These are phyloP conservation scores for Andrena minutula DNA, from an alignment of 2,888 invertebrate genomes.

Conservation along the genomic window DNA sequence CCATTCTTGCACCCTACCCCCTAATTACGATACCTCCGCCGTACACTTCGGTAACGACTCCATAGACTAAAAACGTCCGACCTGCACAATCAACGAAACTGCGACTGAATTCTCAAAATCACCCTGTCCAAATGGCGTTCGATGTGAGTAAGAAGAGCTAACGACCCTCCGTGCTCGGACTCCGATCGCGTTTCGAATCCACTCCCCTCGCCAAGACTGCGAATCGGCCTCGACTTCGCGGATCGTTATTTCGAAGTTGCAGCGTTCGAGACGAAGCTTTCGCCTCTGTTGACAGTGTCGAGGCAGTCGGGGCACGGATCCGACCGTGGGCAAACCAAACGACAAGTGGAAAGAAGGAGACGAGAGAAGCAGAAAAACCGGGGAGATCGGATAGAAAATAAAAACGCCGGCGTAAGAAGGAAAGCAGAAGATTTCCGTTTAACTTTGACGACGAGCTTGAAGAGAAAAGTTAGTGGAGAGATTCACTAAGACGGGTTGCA, in stretches of 20 bases:
- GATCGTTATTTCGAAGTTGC: constrained; percentile 16
- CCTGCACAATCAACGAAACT: too few species aligned
- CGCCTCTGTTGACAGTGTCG: constrained; percentile 40
- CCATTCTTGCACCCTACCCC: too few species aligned
- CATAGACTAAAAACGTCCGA: too few species aligned
- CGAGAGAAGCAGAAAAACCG: background rate
- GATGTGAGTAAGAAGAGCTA: background rate
- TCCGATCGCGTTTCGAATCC: background rate
- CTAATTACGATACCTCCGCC: too few species aligned
- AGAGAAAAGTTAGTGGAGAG: constrained; percentile 51
- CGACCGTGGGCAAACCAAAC: constrained; percentile 29
- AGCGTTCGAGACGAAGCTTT: constrained; percentile 13
- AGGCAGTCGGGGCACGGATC: constrained; percentile 27
- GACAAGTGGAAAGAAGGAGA: constrained; percentile 3
- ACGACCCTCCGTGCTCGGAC: background rate
- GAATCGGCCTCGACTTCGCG: constrained; percentile 24
- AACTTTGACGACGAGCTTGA: constrained; percentile 63
- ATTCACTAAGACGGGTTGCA: constrained; percentile 58
- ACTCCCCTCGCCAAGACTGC: background rate
- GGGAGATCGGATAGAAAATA: background rate
- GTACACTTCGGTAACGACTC: too few species aligned
- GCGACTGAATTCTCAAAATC: too few species aligned
- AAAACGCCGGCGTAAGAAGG: constrained; percentile 19
- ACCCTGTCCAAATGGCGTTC: background rate
- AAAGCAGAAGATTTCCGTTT: constrained; percentile 62